Evolutionary conservation across 2,888 invertebrate species (phyloP), one percentile per base, ranked within the genome.

Genomic region (Limulus polyphemus): DNA sequence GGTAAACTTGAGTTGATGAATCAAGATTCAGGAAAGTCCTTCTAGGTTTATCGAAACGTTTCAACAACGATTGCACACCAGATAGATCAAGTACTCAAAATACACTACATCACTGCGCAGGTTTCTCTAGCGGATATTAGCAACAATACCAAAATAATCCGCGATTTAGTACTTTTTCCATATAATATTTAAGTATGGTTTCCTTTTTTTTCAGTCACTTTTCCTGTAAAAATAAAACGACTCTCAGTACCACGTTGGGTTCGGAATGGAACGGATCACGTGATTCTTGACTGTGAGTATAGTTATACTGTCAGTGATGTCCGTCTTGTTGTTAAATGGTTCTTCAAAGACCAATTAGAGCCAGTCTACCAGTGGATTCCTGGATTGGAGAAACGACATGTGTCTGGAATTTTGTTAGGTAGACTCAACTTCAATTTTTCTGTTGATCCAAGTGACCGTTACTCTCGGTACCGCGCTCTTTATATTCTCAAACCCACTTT

Each of bases 351-450:
- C 11, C 65, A 67, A 51, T 64, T 62, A 13, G 63, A 67, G 56
- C 67, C 67, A 14, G 66, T 67, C 16, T 67, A 67, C 57, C 67
- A 67, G 54, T 67, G 63, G 63, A 67, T 67, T 14, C 61, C 63
- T 47, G 67, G 66, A 17, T 59, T 56, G 11, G 55, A 64, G 48
- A 59, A 62, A 32, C 63, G 65, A 14, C 57, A 58, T 47, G 63
- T 59, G 54, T 63, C 67, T 11, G 56, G 61, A 52, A 57, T 56
- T 7, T 60, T 63, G 14, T 17, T 64, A 32, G 64, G 64, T 49
- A 56, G 59, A 16, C 58, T 67, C 54, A 52, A 55, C 49, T 52
- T 50, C 12, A 14, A 50, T 50, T 50, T 50, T 14, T 50, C 51
- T 5, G n/a, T 46, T 10, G 60, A 60, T 48, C 51, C 51, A 50